These are phyloP conservation scores for Helicoverpa armigera DNA, from an alignment of 1,140 invertebrate genomes.

Conservation along the genomic window DNA sequence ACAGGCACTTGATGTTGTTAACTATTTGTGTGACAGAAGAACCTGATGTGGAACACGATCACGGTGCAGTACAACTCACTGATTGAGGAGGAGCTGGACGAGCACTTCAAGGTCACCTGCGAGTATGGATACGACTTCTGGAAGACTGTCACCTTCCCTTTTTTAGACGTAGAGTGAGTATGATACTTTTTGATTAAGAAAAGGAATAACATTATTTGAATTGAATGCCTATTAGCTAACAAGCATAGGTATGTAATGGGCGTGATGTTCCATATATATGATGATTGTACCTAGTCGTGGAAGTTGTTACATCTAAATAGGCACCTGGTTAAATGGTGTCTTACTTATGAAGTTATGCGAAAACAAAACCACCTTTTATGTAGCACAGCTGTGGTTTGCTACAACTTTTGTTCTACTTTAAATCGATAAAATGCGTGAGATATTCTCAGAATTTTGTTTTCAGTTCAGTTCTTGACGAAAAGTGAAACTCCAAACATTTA, in stretches of 20 bases:
- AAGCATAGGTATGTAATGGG: too few species aligned
- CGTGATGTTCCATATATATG: too few species aligned
- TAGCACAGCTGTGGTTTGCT: constrained; percentile 22
- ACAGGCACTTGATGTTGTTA: neutral
- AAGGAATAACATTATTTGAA: neutral
- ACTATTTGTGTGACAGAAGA: constrained; percentile 89
- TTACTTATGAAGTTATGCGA: too few species aligned
- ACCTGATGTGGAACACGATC: constrained; percentile 98
- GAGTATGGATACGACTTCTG: constrained; percentile 98
- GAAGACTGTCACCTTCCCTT: constrained; percentile 98
- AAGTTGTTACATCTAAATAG: too few species aligned
- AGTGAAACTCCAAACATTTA: constrained; percentile 37
- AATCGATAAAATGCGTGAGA: constrained; percentile 20
- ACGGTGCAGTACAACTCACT: constrained; percentile 97
- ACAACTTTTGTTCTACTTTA: constrained; percentile 15
- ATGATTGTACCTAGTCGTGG: too few species aligned
- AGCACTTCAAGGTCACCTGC: constrained; percentile 98
- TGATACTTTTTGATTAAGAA: neutral
- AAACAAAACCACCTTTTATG: neutral
- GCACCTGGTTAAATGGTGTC: too few species aligned
- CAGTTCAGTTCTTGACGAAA: constrained; percentile 17
- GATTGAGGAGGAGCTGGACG: constrained; percentile 97
- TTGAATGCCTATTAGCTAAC: neutral
- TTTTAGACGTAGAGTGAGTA: constrained; percentile 97
- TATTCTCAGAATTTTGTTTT: constrained; percentile 16